These are phyloP conservation scores for Actinia equina DNA, from an alignment of 64 coral and sea anemone species.

Conservation along the genomic window DNA sequence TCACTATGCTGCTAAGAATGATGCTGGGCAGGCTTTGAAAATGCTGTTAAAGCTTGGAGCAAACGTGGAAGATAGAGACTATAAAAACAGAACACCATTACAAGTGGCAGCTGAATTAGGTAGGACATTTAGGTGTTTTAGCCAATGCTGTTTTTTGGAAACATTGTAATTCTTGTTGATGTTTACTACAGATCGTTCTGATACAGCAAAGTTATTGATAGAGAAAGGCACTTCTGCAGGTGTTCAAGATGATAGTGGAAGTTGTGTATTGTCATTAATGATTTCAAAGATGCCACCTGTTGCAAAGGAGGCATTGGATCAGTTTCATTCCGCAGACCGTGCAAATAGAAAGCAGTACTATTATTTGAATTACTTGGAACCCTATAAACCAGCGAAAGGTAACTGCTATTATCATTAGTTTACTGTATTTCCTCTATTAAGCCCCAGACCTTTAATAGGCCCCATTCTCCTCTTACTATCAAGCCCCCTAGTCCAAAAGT, in stretches of 20 bases:
- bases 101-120: slow-evolving; percentile 97
- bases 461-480: too few relatives aligned
- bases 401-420: too few relatives aligned
- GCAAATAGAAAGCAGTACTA: slow-evolving; percentile 95
- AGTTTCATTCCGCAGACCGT: slow-evolving; percentile 89
- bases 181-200: slow-evolving; percentile 73
- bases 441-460: too few relatives aligned
- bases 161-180: neutral
- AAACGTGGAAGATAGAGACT: slow-evolving; percentile 72
- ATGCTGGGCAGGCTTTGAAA: slow-evolving; percentile 79
- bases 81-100: slow-evolving; percentile 84
- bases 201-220: slow-evolving; percentile 87
- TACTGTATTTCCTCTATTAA: too few relatives aligned
- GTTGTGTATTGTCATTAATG: slow-evolving; percentile 87
- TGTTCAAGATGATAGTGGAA: slow-evolving; percentile 70
- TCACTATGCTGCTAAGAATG: slow-evolving; percentile 99
- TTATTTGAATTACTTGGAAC: slow-evolving; percentile 90
- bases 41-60: slow-evolving; percentile 76
- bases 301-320: slow-evolving; percentile 90
- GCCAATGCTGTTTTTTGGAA: too few relatives aligned
- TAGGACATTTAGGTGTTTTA: neutral
- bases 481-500: too few relatives aligned
- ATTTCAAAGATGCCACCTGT: slow-evolving; percentile 99
- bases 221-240: slow-evolving; percentile 63
- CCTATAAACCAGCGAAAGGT: slow-evolving; percentile 35